Evolutionary conservation across 92 coral and sea anemone species (phyloP), one percentile per base, ranked within the genome.

Genomic region (Bergia sp.): DNA sequence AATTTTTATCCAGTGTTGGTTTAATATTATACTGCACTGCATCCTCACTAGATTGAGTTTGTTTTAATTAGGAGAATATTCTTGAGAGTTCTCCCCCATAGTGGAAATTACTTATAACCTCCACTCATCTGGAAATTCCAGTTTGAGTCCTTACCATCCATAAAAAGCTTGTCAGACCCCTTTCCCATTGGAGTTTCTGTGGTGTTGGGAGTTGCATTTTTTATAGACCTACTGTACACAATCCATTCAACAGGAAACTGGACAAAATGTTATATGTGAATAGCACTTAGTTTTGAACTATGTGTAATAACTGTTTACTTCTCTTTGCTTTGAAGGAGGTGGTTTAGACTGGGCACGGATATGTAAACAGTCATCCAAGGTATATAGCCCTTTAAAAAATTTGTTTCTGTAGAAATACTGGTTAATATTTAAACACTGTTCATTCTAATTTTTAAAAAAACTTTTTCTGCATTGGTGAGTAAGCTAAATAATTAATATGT

Each of bases 311-410:
- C 21, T 44, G 76, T 79, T 6, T 45, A 11, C 5, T 23, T 45
- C 18, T 53, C 37, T 47, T 85, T 73, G 38, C 44, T 76, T 7
- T 80, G 2, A 77, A 96, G 99, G 99, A 75, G 92, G 91, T 43
- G 94, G 95, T 40, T 88, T 96, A 41, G 99, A 97, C 81, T 97
- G 99, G 99, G 88, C 95, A 43, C 91, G 95, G 86, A 97, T 97
- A 16, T 97, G 99, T 88, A 94, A 90, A 49, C 92, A 93, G 85
- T 97, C 99, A n/a, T 97, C 99, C 42, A 97, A 97, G 96, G 99
- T 96, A 73, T 36, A 74, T 45, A 37, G 15, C 53, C 9, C 5
- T 9, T 9, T 76, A 37, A 40, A 0, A 29, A 29, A 29, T 29
- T 13, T 18, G 37, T 85, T 12, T 12, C 42, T 85, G 37, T 38